Base-by-base conservation (phyloP, 1,140 invertebrate genomes). In the Eriosoma lanigerum region DNA sequence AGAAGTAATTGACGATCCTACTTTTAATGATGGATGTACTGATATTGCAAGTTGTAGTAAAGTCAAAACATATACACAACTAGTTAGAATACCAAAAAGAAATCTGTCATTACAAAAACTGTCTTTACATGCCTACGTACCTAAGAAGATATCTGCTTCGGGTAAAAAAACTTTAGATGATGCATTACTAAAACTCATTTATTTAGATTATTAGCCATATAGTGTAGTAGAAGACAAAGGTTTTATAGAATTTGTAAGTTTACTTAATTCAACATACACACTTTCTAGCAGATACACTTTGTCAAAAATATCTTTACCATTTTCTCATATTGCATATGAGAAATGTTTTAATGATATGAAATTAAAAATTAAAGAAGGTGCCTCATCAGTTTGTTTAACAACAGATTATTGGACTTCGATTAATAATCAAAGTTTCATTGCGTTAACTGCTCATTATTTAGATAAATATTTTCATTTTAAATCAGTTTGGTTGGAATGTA, bases 321-420 rank as follows among this genome's bases (percentile, higher is more conserved):
- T n/a, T n/a, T n/a, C n/a, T n/a, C n/a, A n/a, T n/a, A n/a, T 26
- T 12, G 8, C 10, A 17, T 62, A 80, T 80, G 38, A 80, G 17
- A 58, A 58, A 3, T 32, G 13, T 17, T 13, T 75, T 1, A 54
- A 58, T 52, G 19, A 54, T 17, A 75, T 19, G 0, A 75, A 75
- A 56, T 15, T 66, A n/a, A 32, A 68, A 68, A 0, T 48, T 13
- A 8, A 54, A 32, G 48, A 48, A 56, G 32, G 52, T 24, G 82
- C 78, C 26, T 3, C 3, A 29, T 56, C 81, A 3, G 68, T 84
- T 3, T 82, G 81, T 60, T 72, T 84, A 19, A 84, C 70, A 24
- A 83, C 83, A 10, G 83, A 83, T 80, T 81, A 82, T 19, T 84
- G 83, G 83, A 82, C 83, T 38, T 83, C 80, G 8, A 81, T 38